Evolutionary conservation across 2,797 vertebrate genomes (phyloP), one percentile per base, ranked within the genome.

Genomic region (Hyperoplus lanceolatus): DNA sequence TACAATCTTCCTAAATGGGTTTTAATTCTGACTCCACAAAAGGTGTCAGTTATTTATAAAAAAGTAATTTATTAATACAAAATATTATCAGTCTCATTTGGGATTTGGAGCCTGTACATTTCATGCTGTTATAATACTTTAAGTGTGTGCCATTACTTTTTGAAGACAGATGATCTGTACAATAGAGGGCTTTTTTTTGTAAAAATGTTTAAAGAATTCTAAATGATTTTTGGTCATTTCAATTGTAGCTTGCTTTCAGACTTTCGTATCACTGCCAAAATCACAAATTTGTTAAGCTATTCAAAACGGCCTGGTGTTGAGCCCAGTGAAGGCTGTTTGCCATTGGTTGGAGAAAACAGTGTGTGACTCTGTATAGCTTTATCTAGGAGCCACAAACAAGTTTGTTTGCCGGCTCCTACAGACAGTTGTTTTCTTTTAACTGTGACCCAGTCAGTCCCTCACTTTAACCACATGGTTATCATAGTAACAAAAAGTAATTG

Each of bases 1-100:
- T 38, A 12, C 39, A 56, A n/a, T 70, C 29, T n/a, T 51, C 59
- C 29, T 83, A 85, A 87, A 75, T 84, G 54, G 58, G 57, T 87
- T 73, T 64, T 53, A 46, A 59, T 70, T 65, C 8, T 54, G 66
- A 79, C 64, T 77, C 39, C 41, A 56, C 46, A 63, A 49, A 62
- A 79, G 42, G 51, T 14, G 75, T 78, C 38, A 10, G 15, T 64
- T 73, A 66, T 72, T 85, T 60, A 11, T 82, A 83, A 60, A 51
- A 42, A 50, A 55, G 6, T 46, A 43, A 53, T 10, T 10, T 10
- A 21, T 9, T 53, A 8, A 21, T 10, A 18, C n/a, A 8, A 53
- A 53, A 53, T 18, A 21, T 65, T 57, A 73, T 59, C 29, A 62
- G 53, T 53, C 51, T 6, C 46, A 45, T 55, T 45, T 36, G 54